These are phyloP conservation scores for Protaetia brevitarsis DNA, from an alignment of 1,140 invertebrate species.

Conservation along the genomic window DNA sequence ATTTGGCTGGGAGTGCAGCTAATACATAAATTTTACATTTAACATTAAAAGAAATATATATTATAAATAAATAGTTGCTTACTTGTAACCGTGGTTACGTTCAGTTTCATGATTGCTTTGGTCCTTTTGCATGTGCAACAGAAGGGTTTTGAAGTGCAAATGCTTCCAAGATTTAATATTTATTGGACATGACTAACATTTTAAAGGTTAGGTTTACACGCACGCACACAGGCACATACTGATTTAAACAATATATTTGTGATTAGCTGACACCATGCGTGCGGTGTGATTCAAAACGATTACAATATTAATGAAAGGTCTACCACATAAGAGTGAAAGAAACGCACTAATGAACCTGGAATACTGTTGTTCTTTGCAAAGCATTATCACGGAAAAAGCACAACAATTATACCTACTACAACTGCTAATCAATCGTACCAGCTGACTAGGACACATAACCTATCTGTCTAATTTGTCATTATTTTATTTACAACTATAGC, in stretches of 20 bases:
- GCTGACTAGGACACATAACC: conserved; percentile 10
- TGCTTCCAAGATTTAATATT: neutral
- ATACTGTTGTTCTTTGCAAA: conserved; percentile 2
- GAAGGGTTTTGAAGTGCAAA: neutral
- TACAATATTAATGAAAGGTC: neutral
- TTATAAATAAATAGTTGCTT: neutral
- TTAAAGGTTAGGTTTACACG: conserved; percentile 7
- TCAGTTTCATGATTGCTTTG: neutral
- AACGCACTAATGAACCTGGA: neutral
- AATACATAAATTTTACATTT: too few species aligned
- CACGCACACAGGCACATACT: neutral
- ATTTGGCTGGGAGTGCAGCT: too few species aligned
- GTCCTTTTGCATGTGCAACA: neutral
- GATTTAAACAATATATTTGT: neutral
- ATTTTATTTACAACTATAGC: too few species aligned
- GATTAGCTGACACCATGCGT: conserved; percentile 7
- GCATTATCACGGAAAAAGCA: conserved; percentile 8
- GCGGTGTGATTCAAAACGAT: neutral
- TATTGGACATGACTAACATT: neutral
- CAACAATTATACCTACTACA: conserved; percentile 1
- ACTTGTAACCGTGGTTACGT: conserved; percentile 8
- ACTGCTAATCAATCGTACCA: conserved; percentile 6
- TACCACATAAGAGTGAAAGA: neutral
- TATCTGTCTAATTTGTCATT: neutral
- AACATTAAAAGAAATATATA: neutral